These are phyloP conservation scores for Vimba vimba DNA, from an alignment of 2,113 vertebrate genomes.

Conservation along the genomic window DNA sequence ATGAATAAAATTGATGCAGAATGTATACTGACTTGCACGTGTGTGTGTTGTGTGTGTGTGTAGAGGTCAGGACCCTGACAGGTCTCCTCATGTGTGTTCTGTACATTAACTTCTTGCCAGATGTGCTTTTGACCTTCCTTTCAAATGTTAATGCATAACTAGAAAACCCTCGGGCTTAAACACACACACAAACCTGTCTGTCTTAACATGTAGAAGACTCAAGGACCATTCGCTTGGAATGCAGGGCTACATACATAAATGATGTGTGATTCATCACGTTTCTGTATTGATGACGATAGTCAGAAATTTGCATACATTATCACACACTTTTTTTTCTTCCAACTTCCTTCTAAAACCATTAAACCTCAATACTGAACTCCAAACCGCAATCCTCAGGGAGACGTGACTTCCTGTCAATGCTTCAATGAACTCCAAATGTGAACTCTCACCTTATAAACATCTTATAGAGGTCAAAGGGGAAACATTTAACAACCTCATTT, in stretches of 20 bases:
- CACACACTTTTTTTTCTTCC: constrained; percentile 15
- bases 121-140: constrained; percentile 56
- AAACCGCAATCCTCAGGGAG: constrained; percentile 17
- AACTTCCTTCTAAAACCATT: constrained; percentile 34
- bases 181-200: neutral
- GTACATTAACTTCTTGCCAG: constrained; percentile 47
- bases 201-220: constrained; percentile 4
- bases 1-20: constrained; percentile 36
- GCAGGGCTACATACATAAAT: constrained; percentile 2
- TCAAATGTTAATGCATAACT: constrained; percentile 58
- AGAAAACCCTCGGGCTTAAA: constrained; percentile 38
- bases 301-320: constrained; percentile 39
- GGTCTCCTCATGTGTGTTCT: constrained; percentile 37
- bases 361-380: constrained; percentile 24
- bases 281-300: neutral
- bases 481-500: constrained; percentile 66
- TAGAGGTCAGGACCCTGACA: constrained; percentile 40
- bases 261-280: constrained; percentile 9
- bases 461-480: constrained; percentile 64
- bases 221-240: neutral
- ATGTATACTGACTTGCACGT: constrained; percentile 22
- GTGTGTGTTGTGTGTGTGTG: constrained; percentile 25
- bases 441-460: constrained; percentile 58
- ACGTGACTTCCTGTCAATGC: constrained; percentile 45
- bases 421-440: constrained; percentile 50